Percentiles rank a stretch among this genome's conserved stretches.
phyloP scores from a whole-genome alignment of 92 coral and sea anemone genomes.

The Hydrozoanthus gracilis region DNA sequence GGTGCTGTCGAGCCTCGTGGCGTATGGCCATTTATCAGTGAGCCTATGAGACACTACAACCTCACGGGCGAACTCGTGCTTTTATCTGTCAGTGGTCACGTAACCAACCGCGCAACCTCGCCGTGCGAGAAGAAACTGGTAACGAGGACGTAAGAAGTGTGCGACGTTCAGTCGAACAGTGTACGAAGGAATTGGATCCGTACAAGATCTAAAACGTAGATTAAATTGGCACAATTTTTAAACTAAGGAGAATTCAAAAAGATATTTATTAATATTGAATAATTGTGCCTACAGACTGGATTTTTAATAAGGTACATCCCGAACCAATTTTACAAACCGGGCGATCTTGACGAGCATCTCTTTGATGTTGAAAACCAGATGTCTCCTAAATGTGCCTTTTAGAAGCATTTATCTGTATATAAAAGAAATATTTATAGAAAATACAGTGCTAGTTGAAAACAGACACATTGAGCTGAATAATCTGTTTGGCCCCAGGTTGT shows the following conservation, averaged over 20 bases:
- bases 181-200: not conserved
- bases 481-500: too few species aligned
- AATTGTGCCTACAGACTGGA: not conserved
- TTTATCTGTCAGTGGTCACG: too few species aligned
- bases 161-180: not conserved
- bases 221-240: not conserved
- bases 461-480: too few species aligned
- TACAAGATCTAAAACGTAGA: not conserved
- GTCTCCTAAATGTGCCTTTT: not conserved
- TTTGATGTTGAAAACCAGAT: too few species aligned
- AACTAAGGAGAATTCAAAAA: not conserved
- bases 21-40: slow-evolving; percentile 70
- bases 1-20: slow-evolving; percentile 76
- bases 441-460: not conserved
- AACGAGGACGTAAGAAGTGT: not conserved
- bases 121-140: not conserved
- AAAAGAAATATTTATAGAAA: slow-evolving; percentile 20
- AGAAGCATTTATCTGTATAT: not conserved
- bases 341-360: too few species aligned
- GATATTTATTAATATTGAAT: slow-evolving; percentile 21
- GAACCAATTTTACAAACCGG: too few species aligned
- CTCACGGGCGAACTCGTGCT: not conserved
- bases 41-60: slow-evolving; percentile 41
- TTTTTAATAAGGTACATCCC: not conserved
- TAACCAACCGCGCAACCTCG: too few species aligned